Percentiles rank a stretch among this genome's conserved stretches.
phyloP scores from a whole-genome alignment of 1,140 invertebrate genomes.

The Arion vulgaris region DNA sequence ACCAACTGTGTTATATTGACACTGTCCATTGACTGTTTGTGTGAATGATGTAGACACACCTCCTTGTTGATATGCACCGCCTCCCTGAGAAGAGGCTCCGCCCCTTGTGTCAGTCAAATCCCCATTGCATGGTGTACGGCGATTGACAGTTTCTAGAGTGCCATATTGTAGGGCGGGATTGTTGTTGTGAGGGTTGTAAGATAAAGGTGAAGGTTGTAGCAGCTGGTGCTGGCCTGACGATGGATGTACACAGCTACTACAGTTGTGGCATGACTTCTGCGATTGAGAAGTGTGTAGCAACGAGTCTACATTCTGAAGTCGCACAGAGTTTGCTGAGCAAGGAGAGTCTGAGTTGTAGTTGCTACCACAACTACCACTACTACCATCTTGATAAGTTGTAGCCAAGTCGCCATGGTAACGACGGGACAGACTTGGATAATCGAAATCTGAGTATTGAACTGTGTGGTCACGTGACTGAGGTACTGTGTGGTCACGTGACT shows the following conservation, averaged over 20 bases:
- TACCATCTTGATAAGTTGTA: conserved; percentile 9
- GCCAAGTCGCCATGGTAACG: conserved; percentile 14
- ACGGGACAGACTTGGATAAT: conserved; percentile 43
- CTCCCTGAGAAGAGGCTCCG: not conserved
- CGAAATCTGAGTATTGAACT: conserved; percentile 65
- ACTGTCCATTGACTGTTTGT: conserved; percentile 24
- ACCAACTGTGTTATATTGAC: not conserved
- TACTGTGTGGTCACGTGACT: conserved; percentile 50
- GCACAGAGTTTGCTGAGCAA: conserved; percentile 52
- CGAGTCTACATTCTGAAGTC: conserved; percentile 43
- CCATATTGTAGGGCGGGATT: not conserved
- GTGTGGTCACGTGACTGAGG: conserved; percentile 47
- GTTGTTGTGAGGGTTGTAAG: conserved; percentile 7
- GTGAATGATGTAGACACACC: not conserved
- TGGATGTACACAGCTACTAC: not conserved
- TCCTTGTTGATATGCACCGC: not conserved
- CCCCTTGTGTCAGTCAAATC: not conserved
- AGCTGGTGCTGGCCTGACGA: not conserved
- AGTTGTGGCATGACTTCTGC: conserved; percentile 32
- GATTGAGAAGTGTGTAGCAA: conserved; percentile 19
- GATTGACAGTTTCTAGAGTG: not conserved
- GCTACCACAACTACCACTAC: conserved; percentile 22
- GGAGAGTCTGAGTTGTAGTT: conserved; percentile 42
- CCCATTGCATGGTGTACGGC: no score
- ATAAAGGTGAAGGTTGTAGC: conserved; percentile 7